Evolutionary conservation across 2,113 vertebrate genomes (phyloP).

Genomic region (Muntiacus muntjak): DNA sequence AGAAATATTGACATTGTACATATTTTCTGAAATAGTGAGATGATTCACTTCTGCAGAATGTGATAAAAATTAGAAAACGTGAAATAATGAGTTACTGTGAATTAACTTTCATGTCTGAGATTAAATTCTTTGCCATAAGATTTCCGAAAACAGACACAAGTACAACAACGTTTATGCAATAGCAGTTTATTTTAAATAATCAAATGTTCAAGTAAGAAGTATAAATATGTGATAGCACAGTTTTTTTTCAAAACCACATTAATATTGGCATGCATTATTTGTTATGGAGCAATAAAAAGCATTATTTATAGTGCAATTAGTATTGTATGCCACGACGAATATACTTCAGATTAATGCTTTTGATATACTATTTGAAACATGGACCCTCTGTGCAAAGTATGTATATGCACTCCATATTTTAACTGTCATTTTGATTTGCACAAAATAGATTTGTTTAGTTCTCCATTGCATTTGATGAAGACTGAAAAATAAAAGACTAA

Average conservation of each 20-base stretch:
- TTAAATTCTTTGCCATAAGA: background rate
- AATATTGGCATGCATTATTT: background rate
- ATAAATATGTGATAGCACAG: background rate
- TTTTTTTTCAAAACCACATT: background rate
- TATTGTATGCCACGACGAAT: background rate
- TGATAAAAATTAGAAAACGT: slow-evolving; percentile 15
- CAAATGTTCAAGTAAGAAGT: background rate
- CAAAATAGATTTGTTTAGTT: background rate
- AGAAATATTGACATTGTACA: slow-evolving; percentile 6
- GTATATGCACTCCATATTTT: background rate
- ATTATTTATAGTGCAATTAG: background rate
- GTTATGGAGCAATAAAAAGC: background rate
- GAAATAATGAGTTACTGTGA: slow-evolving; percentile 26
- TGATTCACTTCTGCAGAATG: slow-evolving; percentile 38
- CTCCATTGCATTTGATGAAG: background rate
- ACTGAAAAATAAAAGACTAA: background rate
- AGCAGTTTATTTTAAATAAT: background rate
- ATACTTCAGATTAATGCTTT: background rate
- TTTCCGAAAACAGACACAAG: background rate
- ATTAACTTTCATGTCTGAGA: background rate
- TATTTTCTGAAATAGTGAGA: slow-evolving; percentile 17
- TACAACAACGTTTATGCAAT: background rate
- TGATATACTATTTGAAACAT: background rate
- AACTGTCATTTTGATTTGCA: background rate
- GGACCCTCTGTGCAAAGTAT: background rate